Base-by-base conservation (phyloP, 2,888 invertebrate genomes). In the Conistra vaccinii region DNA sequence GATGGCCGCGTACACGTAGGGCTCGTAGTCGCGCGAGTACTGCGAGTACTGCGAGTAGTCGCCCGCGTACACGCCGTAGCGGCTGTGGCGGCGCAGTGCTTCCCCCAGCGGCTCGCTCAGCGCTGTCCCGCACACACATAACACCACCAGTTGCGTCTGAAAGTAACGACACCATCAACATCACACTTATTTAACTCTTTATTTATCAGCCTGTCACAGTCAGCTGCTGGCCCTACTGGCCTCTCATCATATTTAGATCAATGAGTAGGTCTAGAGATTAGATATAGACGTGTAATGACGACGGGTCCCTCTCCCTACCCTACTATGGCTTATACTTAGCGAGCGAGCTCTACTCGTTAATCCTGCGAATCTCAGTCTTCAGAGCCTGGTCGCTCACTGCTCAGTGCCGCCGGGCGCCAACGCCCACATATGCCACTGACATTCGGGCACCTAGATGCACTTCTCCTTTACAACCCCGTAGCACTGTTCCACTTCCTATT, bases 1-100 rank as follows among this genome's bases (percentile, higher is more conserved):
- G 71, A 95, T 84, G 69, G 95, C 94, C 0, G 95, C 94, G 87
- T 89, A 94, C 75, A 93, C 87, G 75, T 91, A 88, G 14, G 94
- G 93, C 86, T 92, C 92, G 88, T 93, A 93, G 63, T 92, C 91
- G n/a, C 89, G 90, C 55, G 87, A 69, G 53, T 69, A 70, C 70
- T 61, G 90, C 55, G 87, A 69, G 53, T 69, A 70, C 70, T 61
- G 90, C 45, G 86, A 65, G 83, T 86, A 91, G 42, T 91, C 89
- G 62, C 84, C 82, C 23, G 92, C 92, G 90, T 92, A 92, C 70
- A 88, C 87, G 48, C 89, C 87, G 83, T 83, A 85, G 66, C 88
- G 90, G 78, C 92, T 90, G 63, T 91, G 90, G n/a, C 89, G 90
- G 73, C 84, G 88, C 68, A 90, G 55, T 51, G 88, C 88, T 29